Conservation (phyloP, 2,797 vertebrate genomes). For the Protonibea diacanthus region DNA sequence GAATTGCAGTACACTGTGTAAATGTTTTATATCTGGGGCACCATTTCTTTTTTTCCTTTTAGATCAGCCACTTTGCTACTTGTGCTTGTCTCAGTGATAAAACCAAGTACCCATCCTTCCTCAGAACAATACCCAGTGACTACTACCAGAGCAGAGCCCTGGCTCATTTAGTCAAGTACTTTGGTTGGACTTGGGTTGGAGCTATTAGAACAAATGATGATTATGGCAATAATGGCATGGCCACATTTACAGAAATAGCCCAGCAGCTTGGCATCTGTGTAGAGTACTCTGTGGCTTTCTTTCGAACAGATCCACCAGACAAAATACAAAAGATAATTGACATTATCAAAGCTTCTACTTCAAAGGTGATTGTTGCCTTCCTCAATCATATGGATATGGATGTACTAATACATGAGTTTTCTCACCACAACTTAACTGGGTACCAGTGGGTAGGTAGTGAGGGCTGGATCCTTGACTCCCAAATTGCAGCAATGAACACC, state of each 20-base stretch:
- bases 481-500: constrained; percentile 62
- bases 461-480: constrained; percentile 78
- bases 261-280: neutral
- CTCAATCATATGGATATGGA: neutral
- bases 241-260: constrained; percentile 53
- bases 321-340: constrained; percentile 69
- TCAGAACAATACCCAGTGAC: constrained; percentile 80
- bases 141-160: constrained; percentile 78
- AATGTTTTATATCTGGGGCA: neutral
- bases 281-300: neutral
- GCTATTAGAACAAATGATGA: constrained; percentile 73
- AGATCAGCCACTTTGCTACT: constrained; percentile 81
- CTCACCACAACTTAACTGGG: constrained; percentile 71
- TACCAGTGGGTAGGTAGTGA: constrained; percentile 84
- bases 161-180: constrained; percentile 76
- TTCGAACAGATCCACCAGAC: constrained; percentile 67
- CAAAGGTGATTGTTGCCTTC: neutral
- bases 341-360: constrained; percentile 34
- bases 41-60: constrained; percentile 16
- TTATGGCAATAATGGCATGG: constrained; percentile 68
- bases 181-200: constrained; percentile 82
- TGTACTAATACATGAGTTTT: neutral
- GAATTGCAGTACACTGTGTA: neutral
- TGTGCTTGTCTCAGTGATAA: constrained; percentile 80
- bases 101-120: constrained; percentile 75